Base-by-base conservation (phyloP, 2,888 invertebrate species). In the Chaetogeoica ovagalla region DNA sequence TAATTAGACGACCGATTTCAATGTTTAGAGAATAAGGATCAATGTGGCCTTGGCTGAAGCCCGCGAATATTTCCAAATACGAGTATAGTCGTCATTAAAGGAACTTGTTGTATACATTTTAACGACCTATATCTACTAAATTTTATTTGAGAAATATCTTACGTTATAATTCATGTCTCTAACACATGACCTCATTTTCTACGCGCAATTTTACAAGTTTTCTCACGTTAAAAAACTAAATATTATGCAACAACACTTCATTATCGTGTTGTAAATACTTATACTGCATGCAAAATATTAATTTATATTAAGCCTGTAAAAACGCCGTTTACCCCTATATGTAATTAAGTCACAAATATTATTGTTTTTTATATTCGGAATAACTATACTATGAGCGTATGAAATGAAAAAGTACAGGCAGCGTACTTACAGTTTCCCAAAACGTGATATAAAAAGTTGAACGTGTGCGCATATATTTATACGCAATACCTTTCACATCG, bases 111-210 rank as follows among this genome's bases (percentile, higher is more conserved):
- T 30, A 30, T 30, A 30, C 30, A 23, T 11, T 37, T 62, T 55
- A 52, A 52, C 30, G n/a, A 69, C 37, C n/a, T 39, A n/a, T n/a
- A 21, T 77, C 21, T 21, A 19, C 2, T 21, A 62, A 62, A 37
- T 70, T 21, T 52, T 21, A 62, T 62, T 77, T 60, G 55, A 37
- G 62, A 77, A 77, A 30, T 70, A 77, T 62, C 52, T 52, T 70
- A 52, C 69, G 60, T 77, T 77, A 30, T 30, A 30, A 30, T 30
- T 30, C 4, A 69, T 8, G 30, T 52, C 19, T 70, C 52, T 23
- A 43, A 69, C 70, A 37, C 30, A 3, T 52, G 77, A 70, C 77
- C 77, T 77, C 69, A 69, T 77, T 77, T 69, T 55, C 52, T 77
- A 57, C 11, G 55, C 30, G 37, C 66, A 30, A 30, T 62, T 70